A percentile compares a stretch with the other conserved stretches of the same genome.
Conservation (phyloP, 2,797 vertebrate genomes). For the Kryptolebias ocellatus region DNA sequence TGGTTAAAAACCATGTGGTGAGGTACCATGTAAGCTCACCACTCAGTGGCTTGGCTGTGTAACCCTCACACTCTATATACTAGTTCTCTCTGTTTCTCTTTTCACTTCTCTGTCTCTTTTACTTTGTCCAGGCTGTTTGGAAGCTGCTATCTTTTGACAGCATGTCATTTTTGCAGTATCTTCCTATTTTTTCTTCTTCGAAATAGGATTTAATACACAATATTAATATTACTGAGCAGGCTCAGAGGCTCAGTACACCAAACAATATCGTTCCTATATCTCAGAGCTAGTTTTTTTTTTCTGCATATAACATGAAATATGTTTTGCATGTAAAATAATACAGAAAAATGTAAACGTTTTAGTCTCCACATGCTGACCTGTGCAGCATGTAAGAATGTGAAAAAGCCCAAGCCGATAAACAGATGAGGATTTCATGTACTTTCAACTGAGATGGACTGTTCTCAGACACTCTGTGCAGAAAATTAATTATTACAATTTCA, state of each 20-base stretch:
- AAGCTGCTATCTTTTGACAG: background rate
- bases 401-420: slow-evolving; percentile 40
- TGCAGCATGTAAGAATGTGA: too few species aligned
- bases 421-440: slow-evolving; percentile 70
- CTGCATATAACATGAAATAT: too few species aligned
- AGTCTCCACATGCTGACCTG: too few species aligned
- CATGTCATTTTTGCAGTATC: background rate
- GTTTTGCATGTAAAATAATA: background rate
- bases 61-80: slow-evolving; percentile 54
- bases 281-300: too few species aligned
- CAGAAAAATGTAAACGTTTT: background rate
- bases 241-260: too few species aligned
- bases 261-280: too few species aligned
- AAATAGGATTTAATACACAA: too few species aligned
- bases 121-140: background rate
- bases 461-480: slow-evolving; percentile 50
- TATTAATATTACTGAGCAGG: too few species aligned
- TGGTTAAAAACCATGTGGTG: slow-evolving; percentile 54
- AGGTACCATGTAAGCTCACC: slow-evolving; percentile 63
- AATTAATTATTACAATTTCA: slow-evolving; percentile 47
- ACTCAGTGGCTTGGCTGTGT: slow-evolving; percentile 64
- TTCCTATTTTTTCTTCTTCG: background rate
- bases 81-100: slow-evolving; percentile 2
- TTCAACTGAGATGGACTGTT: slow-evolving; percentile 75
- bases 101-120: slow-evolving; percentile 4